Evolutionary conservation across 2,888 invertebrate genomes (phyloP).

Genomic region (Drosophila mulleri): DNA sequence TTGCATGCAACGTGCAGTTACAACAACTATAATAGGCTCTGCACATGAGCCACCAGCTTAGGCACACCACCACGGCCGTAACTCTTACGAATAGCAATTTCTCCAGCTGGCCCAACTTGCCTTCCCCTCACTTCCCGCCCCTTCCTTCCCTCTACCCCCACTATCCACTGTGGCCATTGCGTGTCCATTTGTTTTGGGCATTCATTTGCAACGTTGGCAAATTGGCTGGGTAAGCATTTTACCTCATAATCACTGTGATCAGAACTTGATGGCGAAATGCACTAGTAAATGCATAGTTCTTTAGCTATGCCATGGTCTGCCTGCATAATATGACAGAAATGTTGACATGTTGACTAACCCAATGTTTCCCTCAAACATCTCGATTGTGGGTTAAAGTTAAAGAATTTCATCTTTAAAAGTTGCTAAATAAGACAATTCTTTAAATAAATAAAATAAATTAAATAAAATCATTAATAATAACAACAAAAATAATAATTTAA

Average conservation of each 20-base stretch:
- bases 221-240: conserved; percentile 62
- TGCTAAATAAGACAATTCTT: too few relatives aligned
- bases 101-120: conserved; percentile 17
- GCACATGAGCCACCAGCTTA: conserved; percentile 33
- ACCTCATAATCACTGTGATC: conserved; percentile 65
- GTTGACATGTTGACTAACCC: neutral
- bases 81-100: conserved; percentile 73
- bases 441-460: too few relatives aligned
- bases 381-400: too few relatives aligned
- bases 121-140: neutral
- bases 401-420: too few relatives aligned
- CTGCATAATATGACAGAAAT: neutral
- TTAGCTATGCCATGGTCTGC: neutral
- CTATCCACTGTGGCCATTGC: conserved; percentile 37
- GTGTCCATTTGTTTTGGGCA: conserved; percentile 67
- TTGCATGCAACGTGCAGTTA: conserved; percentile 59
- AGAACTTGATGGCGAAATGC: conserved; percentile 30
- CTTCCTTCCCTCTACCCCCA: neutral
- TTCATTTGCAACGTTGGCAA: conserved; percentile 68
- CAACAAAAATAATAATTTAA: too few relatives aligned
- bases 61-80: conserved; percentile 33
- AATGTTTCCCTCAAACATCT: neutral
- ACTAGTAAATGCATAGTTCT: too few relatives aligned
- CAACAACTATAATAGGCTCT: conserved; percentile 29
- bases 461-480: too few relatives aligned